Evolutionary conservation across 2,113 vertebrate genomes (phyloP), one percentile per base, ranked within the genome.

Genomic region (Salvelinus alpinus): DNA sequence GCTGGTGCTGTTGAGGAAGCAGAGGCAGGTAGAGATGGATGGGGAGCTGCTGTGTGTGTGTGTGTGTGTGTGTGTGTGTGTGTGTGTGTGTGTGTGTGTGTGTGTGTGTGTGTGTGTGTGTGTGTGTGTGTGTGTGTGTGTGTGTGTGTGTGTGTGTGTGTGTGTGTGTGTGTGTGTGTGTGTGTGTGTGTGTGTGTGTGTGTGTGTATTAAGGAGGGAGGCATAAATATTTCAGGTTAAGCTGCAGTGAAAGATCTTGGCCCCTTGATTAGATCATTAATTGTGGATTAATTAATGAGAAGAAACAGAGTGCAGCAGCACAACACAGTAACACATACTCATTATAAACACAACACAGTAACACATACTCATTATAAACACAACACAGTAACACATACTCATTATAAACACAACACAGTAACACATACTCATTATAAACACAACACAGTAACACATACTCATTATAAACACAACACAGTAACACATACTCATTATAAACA

Each of bases 241-340:
- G 16, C 31, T 47, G 68, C 12, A 9, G 27, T 76, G 76, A 59
- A 84, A 84, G 24, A 77, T n/a, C 51, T 1, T 29, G 70, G 85
- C 89, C 82, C 90, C 81, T 91, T 91, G 77, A 91, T 84, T 75
- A 88, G 77, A 80, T 83, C 88, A 87, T 83, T 75, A 88, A 88
- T 90, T 84, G 89, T 92, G 81, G 75, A 91, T 87, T 84, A 73
- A 87, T 87, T 89, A 88, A 88, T 82, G 85, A 81, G 81, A 84
- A 66, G 84, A 86, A 79, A 78, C 38, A 74, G 70, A 83, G 70
- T 79, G 70, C 76, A 82, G 44, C 84, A 67, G 74, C 73, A 84
- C 60, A 83, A 74, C 60, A 51, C 4, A 51, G 47, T 48, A 48
- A 47, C 44, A 11, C 57, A 14, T 34, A 72, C 27, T 24, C 24